Evolutionary conservation across 2,797 vertebrate genomes (phyloP), one percentile per base, ranked within the genome.

Genomic region (Ptychobarbus kaznakovi): DNA sequence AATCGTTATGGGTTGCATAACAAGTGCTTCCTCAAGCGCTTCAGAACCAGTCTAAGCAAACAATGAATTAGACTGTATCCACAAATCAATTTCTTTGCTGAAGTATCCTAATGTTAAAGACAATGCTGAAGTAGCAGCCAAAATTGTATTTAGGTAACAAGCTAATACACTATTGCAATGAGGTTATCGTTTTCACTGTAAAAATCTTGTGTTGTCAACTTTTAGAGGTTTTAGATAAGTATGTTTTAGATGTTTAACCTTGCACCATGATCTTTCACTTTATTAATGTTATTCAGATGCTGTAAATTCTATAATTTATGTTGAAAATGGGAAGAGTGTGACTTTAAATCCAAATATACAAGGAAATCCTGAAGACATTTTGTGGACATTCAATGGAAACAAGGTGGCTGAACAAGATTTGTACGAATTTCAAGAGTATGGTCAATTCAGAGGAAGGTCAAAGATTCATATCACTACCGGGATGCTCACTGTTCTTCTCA

Each of bases 301-400:
- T 15, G 79, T 15, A 16, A 38, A 4, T 35, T 51, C 42, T 51
- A 6, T 51, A 9, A 4, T 83, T 18, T 76, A 40, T 65, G 32
- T 76, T 0, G 58, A 83, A 32, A 76, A 11, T 25, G 58, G 81
- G 22, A 83, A 0, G 13, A 75, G 13, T 51, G 1, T 75, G 11
- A 66, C 8, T 66, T 38, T 83, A 75, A 4, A 66, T 40, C 72
- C 72, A 12, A 18, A 38, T 38, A n/a, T 85, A 38, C 18, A 61
- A 61, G 82, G 8, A 42, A 0, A 0, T 0, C 86, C 65, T 15
- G 81, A 91, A 2, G 0, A 68, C 0, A 94, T 95, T 78, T 87
- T 93, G 77, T 95, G 94, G 94, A 94, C 86, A 78, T 88, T 78
- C 0, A 82, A 90, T 0, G 88, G 84, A 13, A 82, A 91, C 75